These are phyloP conservation scores for Saxicola maurus DNA, from an alignment of 2,797 vertebrate genomes.

Conservation along the genomic window DNA sequence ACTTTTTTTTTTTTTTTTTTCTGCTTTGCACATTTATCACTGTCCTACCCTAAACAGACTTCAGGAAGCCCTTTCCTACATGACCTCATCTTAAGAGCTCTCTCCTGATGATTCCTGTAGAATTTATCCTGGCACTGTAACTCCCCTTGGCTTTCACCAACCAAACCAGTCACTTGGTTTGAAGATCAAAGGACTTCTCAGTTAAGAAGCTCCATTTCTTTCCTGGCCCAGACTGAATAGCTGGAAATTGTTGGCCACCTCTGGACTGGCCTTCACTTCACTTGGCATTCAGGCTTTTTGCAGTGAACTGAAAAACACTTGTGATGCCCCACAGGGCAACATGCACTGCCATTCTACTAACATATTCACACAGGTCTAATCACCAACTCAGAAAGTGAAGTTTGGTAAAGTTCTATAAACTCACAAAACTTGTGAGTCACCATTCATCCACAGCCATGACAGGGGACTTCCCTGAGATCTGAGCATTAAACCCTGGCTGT, in stretches of 20 bases:
- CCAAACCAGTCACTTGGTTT: not conserved
- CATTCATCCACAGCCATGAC: not conserved
- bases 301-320: not conserved
- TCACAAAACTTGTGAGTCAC: not conserved
- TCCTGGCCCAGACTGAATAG: not conserved
- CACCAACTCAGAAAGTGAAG: not conserved
- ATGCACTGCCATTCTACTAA: not conserved
- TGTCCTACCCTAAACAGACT: not conserved
- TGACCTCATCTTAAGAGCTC: not conserved
- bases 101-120: not conserved
- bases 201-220: not conserved
- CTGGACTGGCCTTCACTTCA: not conserved
- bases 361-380: not conserved
- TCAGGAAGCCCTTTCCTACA: not conserved
- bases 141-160: conserved; percentile 5
- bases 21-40: not conserved
- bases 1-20: not conserved
- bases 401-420: not conserved
- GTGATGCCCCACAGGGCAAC: not conserved
- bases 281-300: not conserved
- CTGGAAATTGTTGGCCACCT: not conserved
- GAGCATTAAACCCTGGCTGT: not conserved
- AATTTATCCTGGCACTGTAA: conserved; percentile 6
- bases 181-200: conserved; percentile 20
- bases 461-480: not conserved